Evolutionary conservation across 2,888 invertebrate species (phyloP).

Genomic region (Lochmaea crataegi): DNA sequence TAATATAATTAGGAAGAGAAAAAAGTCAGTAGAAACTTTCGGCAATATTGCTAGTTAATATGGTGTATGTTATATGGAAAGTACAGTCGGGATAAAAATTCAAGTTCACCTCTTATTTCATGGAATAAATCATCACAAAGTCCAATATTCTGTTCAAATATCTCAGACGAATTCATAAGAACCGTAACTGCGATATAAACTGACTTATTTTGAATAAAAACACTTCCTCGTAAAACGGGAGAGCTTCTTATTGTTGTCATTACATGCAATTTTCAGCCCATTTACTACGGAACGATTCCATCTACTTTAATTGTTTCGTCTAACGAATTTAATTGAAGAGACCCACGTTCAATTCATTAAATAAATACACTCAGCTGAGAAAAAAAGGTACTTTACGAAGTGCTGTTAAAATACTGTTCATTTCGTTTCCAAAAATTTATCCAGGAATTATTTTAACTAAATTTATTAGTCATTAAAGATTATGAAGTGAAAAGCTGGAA

Average conservation of each 20-base stretch:
- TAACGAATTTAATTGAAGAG: slow-evolving; percentile 7
- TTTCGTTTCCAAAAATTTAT: background rate
- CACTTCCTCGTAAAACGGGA: background rate
- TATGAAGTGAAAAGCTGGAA: no score
- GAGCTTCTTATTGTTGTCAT: slow-evolving; percentile 6
- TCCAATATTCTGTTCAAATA: background rate
- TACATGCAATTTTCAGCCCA: slow-evolving; percentile 16
- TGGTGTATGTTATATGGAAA: background rate
- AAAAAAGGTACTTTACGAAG: background rate
- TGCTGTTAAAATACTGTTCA: background rate
- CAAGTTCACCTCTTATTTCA: background rate
- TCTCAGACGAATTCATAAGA: background rate
- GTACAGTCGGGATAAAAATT: background rate
- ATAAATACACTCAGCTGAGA: background rate
- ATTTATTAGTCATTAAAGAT: no score
- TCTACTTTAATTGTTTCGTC: background rate
- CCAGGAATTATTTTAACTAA: no score
- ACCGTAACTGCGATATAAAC: background rate
- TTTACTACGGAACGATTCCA: background rate
- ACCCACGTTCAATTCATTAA: background rate
- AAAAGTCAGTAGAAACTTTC: background rate
- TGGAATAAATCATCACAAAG: background rate
- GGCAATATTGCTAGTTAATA: background rate
- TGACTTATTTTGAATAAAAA: background rate
- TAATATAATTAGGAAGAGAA: slow-evolving; percentile 8